Conservation (phyloP, 2,797 vertebrate species). For the Paedocypris micromegethes region DNA sequence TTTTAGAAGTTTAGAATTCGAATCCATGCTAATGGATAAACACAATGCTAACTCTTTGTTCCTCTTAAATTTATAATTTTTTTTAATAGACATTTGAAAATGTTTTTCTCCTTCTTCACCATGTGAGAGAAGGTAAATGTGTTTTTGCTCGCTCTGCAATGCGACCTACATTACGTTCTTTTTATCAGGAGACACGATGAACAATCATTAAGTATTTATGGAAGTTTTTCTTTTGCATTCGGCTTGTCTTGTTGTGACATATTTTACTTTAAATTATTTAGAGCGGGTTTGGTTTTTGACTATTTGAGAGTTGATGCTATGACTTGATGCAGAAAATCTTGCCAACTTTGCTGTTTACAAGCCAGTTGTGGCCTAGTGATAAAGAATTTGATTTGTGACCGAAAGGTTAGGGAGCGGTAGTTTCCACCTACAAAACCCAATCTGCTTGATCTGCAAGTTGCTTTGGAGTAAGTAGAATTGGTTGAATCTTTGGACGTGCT, state of each 20-base stretch:
- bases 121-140: slow-evolving; percentile 14
- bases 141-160: slow-evolving; percentile 2
- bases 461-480: too few species aligned
- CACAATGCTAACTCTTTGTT: too few species aligned
- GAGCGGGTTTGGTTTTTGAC: neutral
- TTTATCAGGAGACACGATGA: slow-evolving; percentile 20
- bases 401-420: too few species aligned
- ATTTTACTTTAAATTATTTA: slow-evolving; percentile 27
- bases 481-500: neutral
- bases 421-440: too few species aligned
- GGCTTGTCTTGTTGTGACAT: slow-evolving; percentile 12
- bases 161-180: slow-evolving; percentile 22
- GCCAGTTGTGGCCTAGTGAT: too few species aligned
- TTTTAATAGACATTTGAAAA: neutral
- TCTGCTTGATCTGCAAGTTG: too few species aligned
- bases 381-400: too few species aligned
- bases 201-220: slow-evolving; percentile 24
- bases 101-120: slow-evolving; percentile 3
- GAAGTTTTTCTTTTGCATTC: slow-evolving; percentile 8
- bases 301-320: neutral
- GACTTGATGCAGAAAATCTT: neutral
- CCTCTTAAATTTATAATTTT: too few species aligned
- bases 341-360: neutral
- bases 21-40: too few species aligned
- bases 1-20: too few species aligned